Percentiles rank a stretch among this genome's conserved stretches.
phyloP scores from a whole-genome alignment of 2,888 invertebrate species.

The Eueremaeus valkanovi region DNA sequence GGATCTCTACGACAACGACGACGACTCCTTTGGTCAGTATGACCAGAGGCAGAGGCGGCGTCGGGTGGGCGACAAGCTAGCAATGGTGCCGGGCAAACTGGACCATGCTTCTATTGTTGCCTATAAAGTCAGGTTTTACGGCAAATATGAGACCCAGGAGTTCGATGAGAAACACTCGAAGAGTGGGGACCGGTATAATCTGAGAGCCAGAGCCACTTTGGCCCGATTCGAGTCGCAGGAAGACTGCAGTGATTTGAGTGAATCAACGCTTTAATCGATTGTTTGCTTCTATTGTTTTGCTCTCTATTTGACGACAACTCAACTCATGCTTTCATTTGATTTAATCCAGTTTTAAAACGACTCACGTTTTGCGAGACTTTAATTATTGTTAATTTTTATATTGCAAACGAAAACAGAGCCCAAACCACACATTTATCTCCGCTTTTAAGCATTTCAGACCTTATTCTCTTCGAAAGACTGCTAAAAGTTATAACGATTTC shows the following conservation, averaged over 20 bases:
- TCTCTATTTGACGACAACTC: neutral
- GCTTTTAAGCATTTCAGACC: neutral
- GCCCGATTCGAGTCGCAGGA: slow-evolving; percentile 42
- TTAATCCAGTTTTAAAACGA: neutral
- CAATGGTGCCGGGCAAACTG: slow-evolving; percentile 76
- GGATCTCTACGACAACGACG: slow-evolving; percentile 61
- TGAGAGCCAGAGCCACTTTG: slow-evolving; percentile 40
- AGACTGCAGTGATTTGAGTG: slow-evolving; percentile 35
- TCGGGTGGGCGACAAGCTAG: slow-evolving; percentile 67
- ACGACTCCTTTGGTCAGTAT: slow-evolving; percentile 33
- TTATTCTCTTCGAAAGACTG: too few relatives aligned
- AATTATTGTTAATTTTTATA: neutral
- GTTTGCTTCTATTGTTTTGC: neutral
- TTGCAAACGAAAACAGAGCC: neutral
- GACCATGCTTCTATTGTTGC: slow-evolving; percentile 83
- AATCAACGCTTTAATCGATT: slow-evolving; percentile 8
- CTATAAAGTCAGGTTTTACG: slow-evolving; percentile 62
- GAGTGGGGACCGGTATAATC: slow-evolving; percentile 37
- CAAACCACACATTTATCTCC: neutral
- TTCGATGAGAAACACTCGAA: slow-evolving; percentile 19
- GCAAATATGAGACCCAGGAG: slow-evolving; percentile 1
- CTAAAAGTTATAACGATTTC: too few relatives aligned
- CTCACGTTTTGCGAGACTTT: neutral
- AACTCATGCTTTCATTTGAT: neutral
- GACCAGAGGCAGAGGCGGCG: slow-evolving; percentile 61